A percentile compares a stretch with the other conserved stretches of the same genome.
These are phyloP conservation scores for Galaxea fascicularis DNA, from an alignment of 92 coral and sea anemone species.

Conservation along the genomic window DNA sequence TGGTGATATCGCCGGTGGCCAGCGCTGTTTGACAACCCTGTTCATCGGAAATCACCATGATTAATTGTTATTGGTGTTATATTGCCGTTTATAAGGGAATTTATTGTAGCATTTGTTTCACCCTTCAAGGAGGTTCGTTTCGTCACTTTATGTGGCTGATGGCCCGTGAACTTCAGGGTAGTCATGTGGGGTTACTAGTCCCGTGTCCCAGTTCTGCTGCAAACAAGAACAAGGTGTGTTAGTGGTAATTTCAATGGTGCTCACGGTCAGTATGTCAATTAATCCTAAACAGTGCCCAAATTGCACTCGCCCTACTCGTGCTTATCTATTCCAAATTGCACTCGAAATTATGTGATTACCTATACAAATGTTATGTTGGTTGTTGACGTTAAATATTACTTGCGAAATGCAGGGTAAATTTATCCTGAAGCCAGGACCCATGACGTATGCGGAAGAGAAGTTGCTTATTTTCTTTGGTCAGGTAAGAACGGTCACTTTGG, in stretches of 20 bases:
- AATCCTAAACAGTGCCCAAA: no score
- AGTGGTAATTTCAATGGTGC: neutral
- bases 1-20: no score
- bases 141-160: constrained; percentile 99
- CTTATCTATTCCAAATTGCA: no score
- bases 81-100: no score
- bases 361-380: no score
- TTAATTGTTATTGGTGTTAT: no score
- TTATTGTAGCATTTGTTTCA: no score
- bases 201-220: constrained; percentile 99
- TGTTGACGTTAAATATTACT: neutral
- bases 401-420: constrained; percentile 78
- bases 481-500: constrained; percentile 43
- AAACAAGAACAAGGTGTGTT: constrained; percentile 88
- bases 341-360: no score
- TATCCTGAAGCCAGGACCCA: constrained; percentile 90
- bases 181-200: constrained; percentile 78
- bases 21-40: no score
- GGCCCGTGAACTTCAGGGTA: constrained; percentile 97
- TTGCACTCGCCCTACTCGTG: no score
- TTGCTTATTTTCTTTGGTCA: constrained; percentile 94
- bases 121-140: constrained; percentile 85
- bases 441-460: constrained; percentile 87
- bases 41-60: neutral
- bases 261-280: no score